Base-by-base conservation (phyloP, 2,797 vertebrate species). In the Rhabdomys pumilio region DNA sequence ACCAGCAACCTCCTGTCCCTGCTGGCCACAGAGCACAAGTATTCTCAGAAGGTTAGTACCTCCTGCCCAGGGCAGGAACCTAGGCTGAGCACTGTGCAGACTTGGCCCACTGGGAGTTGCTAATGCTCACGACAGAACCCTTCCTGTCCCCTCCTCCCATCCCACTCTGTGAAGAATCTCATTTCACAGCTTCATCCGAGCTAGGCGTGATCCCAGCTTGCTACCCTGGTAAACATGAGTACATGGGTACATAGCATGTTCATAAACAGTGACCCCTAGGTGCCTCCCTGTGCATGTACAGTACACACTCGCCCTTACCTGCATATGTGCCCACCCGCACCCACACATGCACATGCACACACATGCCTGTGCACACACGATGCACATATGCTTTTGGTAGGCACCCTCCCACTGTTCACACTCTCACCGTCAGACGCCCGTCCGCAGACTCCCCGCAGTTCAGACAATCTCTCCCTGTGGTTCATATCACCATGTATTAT, bases 241-340 rank as follows among this genome's bases (percentile, higher is more conserved):
- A 7, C 29, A 0, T 6, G 17, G 86, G 57, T 76, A 73, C 55
- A 24, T 3, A 1, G 31, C 3, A 11, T 61, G 63, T 2, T 41
- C 24, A 19, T 14, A 13, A 3, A 22, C 77, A 19, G 34, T 5
- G 50, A 61, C 3, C 63, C 31, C 38, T 41, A 8, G 31, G 0
- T 29, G 0, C 53, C 31, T 29, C 13, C 61, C 67, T 57, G 34
- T 29, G 22, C 59, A 24, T 13, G 41, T 0, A 2, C 20, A 57
- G 50, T 50, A 31, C 61, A 1, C 61, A 69, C 41, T 67, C 17
- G 4, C 9, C 9, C 41, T 53, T 50, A 6, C 57, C 57, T 3
- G 0, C 67, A 47, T 61, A 41, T 0, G 0, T 14, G 13, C 59
- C 41, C 53, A 31, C 38, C 41, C 17, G 7, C 5, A 4, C 11